These are phyloP conservation scores for Chloroceryle inda DNA, from an alignment of 2,797 vertebrate species.

Conservation along the genomic window DNA sequence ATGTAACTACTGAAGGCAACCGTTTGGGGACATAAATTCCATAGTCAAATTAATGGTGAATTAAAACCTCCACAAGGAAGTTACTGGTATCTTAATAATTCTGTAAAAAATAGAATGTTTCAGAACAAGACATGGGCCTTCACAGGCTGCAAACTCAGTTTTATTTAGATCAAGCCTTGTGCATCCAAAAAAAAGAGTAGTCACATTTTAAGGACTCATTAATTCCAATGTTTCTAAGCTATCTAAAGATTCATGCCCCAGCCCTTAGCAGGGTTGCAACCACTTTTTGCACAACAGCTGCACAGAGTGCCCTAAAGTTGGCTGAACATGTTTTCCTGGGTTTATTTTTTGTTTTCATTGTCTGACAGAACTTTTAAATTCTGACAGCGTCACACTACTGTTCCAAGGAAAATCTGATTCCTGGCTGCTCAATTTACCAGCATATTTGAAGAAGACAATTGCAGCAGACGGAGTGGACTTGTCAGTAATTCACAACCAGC, in stretches of 20 bases:
- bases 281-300: neutral
- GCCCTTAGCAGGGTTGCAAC: neutral
- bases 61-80: neutral
- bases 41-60: neutral
- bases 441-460: constrained; percentile 10
- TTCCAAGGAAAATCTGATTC: constrained; percentile 36
- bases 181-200: constrained; percentile 17
- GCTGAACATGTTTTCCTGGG: neutral
- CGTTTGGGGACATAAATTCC: neutral
- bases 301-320: neutral
- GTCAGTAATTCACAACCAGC: constrained; percentile 17
- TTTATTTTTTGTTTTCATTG: constrained; percentile 29
- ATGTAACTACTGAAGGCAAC: neutral
- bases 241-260: neutral
- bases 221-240: neutral
- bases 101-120: neutral
- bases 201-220: constrained; percentile 20
- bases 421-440: neutral
- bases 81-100: constrained; percentile 6
- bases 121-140: neutral
- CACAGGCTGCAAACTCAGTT: neutral
- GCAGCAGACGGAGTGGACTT: constrained; percentile 32
- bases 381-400: neutral
- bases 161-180: neutral
- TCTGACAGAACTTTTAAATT: constrained; percentile 20